phyloP scores from a whole-genome alignment of 1,140 invertebrate genomes.

The Camponotus floridanus region DNA sequence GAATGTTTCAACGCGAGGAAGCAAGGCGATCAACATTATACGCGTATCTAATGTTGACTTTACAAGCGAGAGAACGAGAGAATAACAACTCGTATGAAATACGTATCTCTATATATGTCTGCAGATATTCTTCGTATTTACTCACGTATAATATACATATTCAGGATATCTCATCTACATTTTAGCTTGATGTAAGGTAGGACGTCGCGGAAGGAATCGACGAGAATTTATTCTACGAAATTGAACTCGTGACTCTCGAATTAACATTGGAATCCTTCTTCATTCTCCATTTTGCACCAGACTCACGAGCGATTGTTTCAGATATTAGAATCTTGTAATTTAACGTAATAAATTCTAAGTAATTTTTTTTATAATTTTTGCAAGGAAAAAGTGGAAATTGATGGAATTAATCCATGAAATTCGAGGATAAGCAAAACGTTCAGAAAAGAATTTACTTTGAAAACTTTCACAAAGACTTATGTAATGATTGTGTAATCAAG shows the following conservation, averaged over 20 bases:
- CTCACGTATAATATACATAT: constrained; percentile 14
- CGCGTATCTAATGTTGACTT: constrained; percentile 48
- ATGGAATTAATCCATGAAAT: not conserved
- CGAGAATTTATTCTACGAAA: constrained; percentile 12
- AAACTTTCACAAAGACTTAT: not conserved
- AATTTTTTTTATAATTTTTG: not conserved
- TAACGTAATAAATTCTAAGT: not conserved
- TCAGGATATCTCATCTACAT: constrained; percentile 26
- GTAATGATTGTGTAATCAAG: constrained; percentile 8
- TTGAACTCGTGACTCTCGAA: not conserved
- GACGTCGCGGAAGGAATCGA: not conserved
- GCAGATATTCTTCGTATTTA: constrained; percentile 51
- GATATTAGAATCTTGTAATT: not conserved
- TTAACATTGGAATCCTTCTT: not conserved
- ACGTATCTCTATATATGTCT: constrained; percentile 26
- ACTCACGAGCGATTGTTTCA: not conserved
- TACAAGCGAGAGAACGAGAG: constrained; percentile 34
- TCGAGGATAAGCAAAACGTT: not conserved
- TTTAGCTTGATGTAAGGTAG: not conserved
- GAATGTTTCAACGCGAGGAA: not conserved
- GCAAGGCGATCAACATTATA: constrained; percentile 43
- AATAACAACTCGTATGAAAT: constrained; percentile 56
- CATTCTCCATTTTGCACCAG: too few relatives aligned
- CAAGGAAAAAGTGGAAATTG: not conserved
- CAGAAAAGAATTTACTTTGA: not conserved